Percentiles rank a stretch among this genome's conserved stretches.
These are phyloP conservation scores for Bergia sp. DNA, from an alignment of 92 coral and sea anemone genomes.

Conservation along the genomic window DNA sequence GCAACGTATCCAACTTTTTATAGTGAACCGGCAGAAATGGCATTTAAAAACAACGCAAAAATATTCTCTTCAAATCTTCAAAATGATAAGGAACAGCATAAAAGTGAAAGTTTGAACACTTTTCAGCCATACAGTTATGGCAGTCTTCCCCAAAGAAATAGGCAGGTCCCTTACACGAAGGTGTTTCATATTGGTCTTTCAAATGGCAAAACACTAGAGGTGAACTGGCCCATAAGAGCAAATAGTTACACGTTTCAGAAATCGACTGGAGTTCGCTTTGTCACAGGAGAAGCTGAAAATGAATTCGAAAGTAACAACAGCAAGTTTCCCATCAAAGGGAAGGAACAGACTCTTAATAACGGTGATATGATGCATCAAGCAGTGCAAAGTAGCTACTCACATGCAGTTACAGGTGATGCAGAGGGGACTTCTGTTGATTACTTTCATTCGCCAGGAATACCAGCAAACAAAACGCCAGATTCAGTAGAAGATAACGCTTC, in stretches of 20 bases:
- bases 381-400: not conserved
- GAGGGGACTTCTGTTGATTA: not conserved
- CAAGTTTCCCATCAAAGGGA: not conserved
- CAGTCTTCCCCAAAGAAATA: not conserved
- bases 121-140: not conserved
- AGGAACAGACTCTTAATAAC: not conserved
- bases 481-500: not conserved
- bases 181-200: not conserved
- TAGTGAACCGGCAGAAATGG: constrained; percentile 3
- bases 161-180: not conserved
- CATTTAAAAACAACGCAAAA: not conserved
- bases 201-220: not conserved
- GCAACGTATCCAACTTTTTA: not conserved
- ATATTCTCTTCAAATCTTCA: not conserved
- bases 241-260: not conserved
- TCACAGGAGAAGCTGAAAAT: constrained; percentile 26
- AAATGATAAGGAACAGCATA: not conserved
- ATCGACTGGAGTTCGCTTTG: not conserved
- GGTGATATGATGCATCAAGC: not conserved
- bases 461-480: not conserved
- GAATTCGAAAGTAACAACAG: not conserved
- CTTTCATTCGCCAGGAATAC: not conserved
- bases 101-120: not conserved
- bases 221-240: not conserved
- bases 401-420: not conserved